Evolutionary conservation across 2,113 vertebrate genomes (phyloP).

Genomic region (Orthonyx spaldingii): DNA sequence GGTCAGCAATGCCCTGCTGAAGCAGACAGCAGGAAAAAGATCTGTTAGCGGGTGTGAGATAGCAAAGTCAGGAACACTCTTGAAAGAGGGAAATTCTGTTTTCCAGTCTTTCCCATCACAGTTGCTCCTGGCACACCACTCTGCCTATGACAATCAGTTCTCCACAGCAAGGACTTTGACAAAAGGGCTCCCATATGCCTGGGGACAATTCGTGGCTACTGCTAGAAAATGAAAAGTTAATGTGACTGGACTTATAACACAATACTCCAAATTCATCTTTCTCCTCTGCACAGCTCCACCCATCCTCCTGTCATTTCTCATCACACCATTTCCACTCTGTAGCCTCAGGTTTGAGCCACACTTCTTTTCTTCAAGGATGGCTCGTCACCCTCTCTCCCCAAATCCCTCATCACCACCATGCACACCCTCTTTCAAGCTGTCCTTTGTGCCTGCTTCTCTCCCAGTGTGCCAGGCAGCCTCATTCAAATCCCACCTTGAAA

Average conservation of each 20-base stretch:
- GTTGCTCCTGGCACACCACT: background rate
- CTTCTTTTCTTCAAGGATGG: background rate
- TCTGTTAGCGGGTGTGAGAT: background rate
- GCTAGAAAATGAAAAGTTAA: background rate
- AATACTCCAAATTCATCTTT: background rate
- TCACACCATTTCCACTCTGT: background rate
- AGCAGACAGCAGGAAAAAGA: background rate
- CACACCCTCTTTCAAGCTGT: background rate
- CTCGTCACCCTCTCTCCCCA: background rate
- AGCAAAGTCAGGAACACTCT: accelerated
- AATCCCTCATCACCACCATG: background rate
- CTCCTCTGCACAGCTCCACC: background rate
- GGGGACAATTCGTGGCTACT: background rate
- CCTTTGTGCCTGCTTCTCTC: background rate
- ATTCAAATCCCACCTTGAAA: background rate
- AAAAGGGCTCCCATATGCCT: background rate
- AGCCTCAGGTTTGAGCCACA: background rate
- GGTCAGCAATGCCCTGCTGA: slow-evolving; percentile 56
- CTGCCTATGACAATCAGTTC: background rate
- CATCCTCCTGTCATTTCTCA: background rate
- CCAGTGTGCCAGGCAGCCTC: background rate
- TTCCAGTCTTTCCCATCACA: background rate
- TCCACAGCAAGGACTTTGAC: background rate
- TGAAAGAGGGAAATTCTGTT: background rate
- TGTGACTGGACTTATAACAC: background rate